A percentile compares a stretch with the other conserved stretches of the same genome.
Conservation (phyloP, 2,113 vertebrate species). For the Macquaria ambigua region DNA sequence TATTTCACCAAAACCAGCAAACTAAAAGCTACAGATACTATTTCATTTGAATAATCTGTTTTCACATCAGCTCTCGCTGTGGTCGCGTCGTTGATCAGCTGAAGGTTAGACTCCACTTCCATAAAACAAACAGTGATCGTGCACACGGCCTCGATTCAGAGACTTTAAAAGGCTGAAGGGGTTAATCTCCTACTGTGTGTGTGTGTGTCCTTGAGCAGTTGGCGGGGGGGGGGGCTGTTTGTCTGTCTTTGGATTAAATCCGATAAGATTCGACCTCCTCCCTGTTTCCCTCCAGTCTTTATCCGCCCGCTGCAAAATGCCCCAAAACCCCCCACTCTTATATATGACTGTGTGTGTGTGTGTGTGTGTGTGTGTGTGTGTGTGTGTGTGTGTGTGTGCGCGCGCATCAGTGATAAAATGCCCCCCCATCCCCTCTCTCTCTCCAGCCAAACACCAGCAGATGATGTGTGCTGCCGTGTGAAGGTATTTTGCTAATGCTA, state of each 20-base stretch:
- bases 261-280: conserved; percentile 48
- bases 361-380: conserved; percentile 8
- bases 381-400: not conserved
- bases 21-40: not conserved
- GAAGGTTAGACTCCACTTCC: too few relatives aligned
- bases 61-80: too few relatives aligned
- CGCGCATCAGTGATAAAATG: too few relatives aligned
- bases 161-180: conserved; percentile 42
- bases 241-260: conserved; percentile 59
- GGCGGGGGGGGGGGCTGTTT: not conserved
- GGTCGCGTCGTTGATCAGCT: too few relatives aligned
- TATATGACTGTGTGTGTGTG: conserved; percentile 4
- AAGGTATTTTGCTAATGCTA: not conserved
- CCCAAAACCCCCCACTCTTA: conserved; percentile 1
- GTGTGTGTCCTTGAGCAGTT: conserved; percentile 46
- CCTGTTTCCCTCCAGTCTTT: conserved; percentile 24
- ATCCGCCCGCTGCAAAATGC: conserved; percentile 48
- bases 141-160: conserved; percentile 4
- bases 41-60: too few relatives aligned
- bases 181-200: conserved; percentile 46
- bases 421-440: too few relatives aligned
- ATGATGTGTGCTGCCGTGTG: not conserved
- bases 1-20: not conserved
- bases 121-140: not conserved
- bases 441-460: too few relatives aligned